Conservation (phyloP, 2,888 invertebrate species). For the Tetheella fluctuosa region DNA sequence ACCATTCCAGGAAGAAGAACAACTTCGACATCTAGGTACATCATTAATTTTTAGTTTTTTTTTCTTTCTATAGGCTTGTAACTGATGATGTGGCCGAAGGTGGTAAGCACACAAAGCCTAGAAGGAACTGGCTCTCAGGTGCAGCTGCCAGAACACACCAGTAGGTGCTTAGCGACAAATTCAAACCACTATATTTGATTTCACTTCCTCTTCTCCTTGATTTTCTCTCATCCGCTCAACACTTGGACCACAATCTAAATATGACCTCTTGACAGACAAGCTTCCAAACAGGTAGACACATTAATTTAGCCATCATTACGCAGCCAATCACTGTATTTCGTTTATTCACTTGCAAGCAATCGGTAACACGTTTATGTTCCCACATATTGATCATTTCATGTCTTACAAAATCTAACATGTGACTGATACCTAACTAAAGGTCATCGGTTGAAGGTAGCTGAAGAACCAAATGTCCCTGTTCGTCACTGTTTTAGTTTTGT, state of each 20-base stretch:
- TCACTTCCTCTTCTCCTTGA: too few species aligned
- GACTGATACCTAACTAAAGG: neutral
- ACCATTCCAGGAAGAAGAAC: too few species aligned
- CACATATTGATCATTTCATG: neutral
- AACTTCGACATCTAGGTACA: too few species aligned
- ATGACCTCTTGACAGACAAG: constrained; percentile 49
- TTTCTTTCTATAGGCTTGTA: too few species aligned
- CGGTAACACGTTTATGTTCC: constrained; percentile 16
- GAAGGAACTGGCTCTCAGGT: too few species aligned
- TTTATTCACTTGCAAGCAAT: constrained; percentile 28
- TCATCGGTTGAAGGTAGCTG: neutral
- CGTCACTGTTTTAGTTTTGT: too few species aligned
- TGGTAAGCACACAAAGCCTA: too few species aligned
- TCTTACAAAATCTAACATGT: neutral
- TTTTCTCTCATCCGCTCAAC: neutral
- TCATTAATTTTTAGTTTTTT: too few species aligned
- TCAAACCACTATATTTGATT: too few species aligned
- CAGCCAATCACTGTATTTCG: constrained; percentile 28
- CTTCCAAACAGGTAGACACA: constrained; percentile 53
- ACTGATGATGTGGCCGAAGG: too few species aligned
- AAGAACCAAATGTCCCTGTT: neutral
- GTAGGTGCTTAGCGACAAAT: too few species aligned
- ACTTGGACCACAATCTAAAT: constrained; percentile 22
- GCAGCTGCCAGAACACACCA: too few species aligned
- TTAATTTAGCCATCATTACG: constrained; percentile 52